Percentiles rank a stretch among this genome's conserved stretches.
Conservation (phyloP, 1,140 invertebrate genomes). For the Drosophila azteca region DNA sequence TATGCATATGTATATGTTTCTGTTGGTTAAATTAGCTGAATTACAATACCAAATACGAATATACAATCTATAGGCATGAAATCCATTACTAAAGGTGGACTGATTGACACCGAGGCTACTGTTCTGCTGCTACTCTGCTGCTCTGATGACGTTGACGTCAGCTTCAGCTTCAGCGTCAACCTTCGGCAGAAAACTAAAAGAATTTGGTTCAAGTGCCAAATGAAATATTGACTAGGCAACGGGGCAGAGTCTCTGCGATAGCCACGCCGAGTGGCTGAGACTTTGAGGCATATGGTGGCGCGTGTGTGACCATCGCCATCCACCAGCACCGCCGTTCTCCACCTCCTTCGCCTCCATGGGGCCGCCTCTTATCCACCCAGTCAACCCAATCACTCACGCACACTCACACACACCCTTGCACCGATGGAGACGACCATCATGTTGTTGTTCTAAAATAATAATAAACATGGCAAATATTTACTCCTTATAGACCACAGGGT, state of each 20-base stretch:
- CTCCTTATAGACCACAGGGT: constrained; percentile 32
- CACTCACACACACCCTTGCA: not conserved
- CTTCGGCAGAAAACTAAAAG: constrained; percentile 75
- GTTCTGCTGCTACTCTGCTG: not conserved
- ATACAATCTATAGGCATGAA: constrained; percentile 21
- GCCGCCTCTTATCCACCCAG: not conserved
- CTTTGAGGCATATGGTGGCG: constrained; percentile 67
- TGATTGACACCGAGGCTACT: not conserved
- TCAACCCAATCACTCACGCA: constrained; percentile 3
- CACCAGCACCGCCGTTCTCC: not conserved
- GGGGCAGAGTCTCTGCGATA: constrained; percentile 38
- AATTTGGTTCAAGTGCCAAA: constrained; percentile 82
- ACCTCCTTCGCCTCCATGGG: not conserved
- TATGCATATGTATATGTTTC: too few relatives aligned
- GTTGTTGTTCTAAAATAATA: constrained; percentile 71
- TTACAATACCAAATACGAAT: constrained; percentile 6
- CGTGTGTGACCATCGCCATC: constrained; percentile 45
- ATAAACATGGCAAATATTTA: constrained; percentile 70
- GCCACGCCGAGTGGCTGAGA: constrained; percentile 19
- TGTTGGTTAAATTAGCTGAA: constrained; percentile 30
- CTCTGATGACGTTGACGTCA: constrained; percentile 18
- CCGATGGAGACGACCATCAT: constrained; percentile 35
- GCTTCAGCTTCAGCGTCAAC: constrained; percentile 43
- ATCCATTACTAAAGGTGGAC: constrained; percentile 22
- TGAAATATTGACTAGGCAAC: constrained; percentile 80